Evolutionary conservation across 2,797 vertebrate species (phyloP), one percentile per base, ranked within the genome.

Genomic region (Triplophysa yarkandensis): DNA sequence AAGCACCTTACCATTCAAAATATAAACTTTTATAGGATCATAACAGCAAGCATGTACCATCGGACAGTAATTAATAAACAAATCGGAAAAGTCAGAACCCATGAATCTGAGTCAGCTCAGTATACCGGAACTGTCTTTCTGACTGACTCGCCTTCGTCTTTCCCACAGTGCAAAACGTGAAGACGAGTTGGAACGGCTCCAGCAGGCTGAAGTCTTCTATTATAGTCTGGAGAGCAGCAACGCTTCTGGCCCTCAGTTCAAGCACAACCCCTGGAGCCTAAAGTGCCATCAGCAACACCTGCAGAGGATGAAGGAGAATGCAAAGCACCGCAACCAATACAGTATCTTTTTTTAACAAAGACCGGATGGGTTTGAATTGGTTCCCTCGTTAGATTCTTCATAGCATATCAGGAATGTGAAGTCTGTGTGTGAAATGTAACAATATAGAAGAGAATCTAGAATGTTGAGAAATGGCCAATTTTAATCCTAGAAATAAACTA

Each of bases 251-350:
- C 93, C 95, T 6, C 96, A 98, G 86, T 93, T 97, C 83, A 98
- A 97, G 89, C 95, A 98, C 88, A 99, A 99, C 83, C 97, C 97
- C 81, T 99, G 98, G 98, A 99, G 96, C 87, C 93, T 98, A 86
- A 98, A 97, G 83, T 99, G 97, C 84, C 97, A 99, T 88, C 97
- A 99, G 85, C 97, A 98, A 32, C 97, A 99, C 80, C 85, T 99
- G 65, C 95, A 98, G 87, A 92, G 95, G 64, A 98, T 99, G 97
- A 99, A 98, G 88, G 98, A 99, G 83, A 99, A 97, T 0, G 93
- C 96, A 6, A 99, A 99, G 85, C 96, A 99, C 78, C 93, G 96
- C 11, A 98, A 96, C 88, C 98, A 99, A 88, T 97, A 99, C 82
- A 99, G 98, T 98, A 99, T 99, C 97, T 95, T 98, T 66, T 23